Evolutionary conservation across 1,140 invertebrate species (phyloP), one percentile per base, ranked within the genome.

Genomic region (Thaumatotibia leucotreta): DNA sequence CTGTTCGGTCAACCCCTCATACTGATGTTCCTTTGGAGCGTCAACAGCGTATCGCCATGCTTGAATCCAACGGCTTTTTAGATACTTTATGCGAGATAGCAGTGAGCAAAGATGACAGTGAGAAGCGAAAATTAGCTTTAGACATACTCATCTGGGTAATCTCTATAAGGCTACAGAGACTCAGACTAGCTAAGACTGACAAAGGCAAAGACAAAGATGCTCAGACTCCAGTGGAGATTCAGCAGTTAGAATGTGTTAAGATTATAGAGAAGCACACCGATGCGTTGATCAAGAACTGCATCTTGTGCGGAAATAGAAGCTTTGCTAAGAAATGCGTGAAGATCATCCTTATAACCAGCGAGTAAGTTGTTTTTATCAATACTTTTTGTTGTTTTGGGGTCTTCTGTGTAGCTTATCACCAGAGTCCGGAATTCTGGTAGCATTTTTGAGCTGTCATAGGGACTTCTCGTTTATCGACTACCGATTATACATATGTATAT

Each of bases 271-370:
- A 92, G 70, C 92, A 94, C 75, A 86, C 95, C 22, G 88, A 93
- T 29, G 88, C 89, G 27, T 84, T 96, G 6, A 86, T 96, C 9
- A 92, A 94, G 67, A 93, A 94, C 54, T 97, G 97, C 83, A 93
- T 97, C 64, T 91, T 98, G 9, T 92, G 94, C 62, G 95, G 94
- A 27, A 95, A 95, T 45, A 93, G 97, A 64, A 96, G 95, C 75
- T 94, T 97, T 63, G 96, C 97, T 1, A 97, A 98, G 83, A 98
- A 98, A 91, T 97, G 95, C 91, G 93, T 97, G 6, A 96, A 96
- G 83, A 92, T 98, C 6, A 92, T 98, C 20, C 92, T 97, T 14
- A 93, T 95, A 23, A 96, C 96, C 74, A 95, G 95, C 89, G 96
- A 97, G 95, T 96, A 86, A 94, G 95, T 68, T 68, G 20, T 32